phyloP scores from a whole-genome alignment of 2,113 vertebrate genomes.

The Nematolebias whitei region DNA sequence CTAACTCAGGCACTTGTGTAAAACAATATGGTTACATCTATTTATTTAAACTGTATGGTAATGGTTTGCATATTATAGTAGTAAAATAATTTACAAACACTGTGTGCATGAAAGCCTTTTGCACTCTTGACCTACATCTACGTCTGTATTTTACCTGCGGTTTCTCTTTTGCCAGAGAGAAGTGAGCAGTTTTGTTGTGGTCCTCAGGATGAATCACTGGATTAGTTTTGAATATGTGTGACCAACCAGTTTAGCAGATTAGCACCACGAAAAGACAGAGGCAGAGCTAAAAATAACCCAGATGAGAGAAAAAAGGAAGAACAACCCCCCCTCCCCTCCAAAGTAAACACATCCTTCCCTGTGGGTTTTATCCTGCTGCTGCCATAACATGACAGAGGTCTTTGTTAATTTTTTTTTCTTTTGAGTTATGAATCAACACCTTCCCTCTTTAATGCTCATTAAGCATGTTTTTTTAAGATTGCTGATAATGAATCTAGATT shows the following conservation, averaged over 20 bases:
- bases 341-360: conserved; percentile 56
- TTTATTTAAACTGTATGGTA: neutral
- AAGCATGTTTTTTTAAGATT: conserved; percentile 17
- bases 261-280: conserved; percentile 43
- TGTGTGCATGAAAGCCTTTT: conserved; percentile 16
- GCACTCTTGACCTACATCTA: conserved; percentile 10
- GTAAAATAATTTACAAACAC: neutral
- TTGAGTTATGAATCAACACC: conserved; percentile 29
- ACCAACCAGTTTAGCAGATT: conserved; percentile 49
- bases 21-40: neutral
- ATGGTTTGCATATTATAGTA: neutral
- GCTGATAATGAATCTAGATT: conserved; percentile 9
- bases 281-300: conserved; percentile 62
- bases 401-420: conserved; percentile 36
- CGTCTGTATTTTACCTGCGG: conserved; percentile 4
- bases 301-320: conserved; percentile 16
- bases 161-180: conserved; percentile 10
- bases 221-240: conserved; percentile 28
- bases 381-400: conserved; percentile 29
- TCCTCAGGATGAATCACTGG: no score
- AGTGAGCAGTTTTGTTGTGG: conserved; percentile 24
- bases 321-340: no score
- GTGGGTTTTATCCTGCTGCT: conserved; percentile 28
- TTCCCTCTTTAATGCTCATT: conserved; percentile 16
- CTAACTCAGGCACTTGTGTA: neutral